A percentile compares a stretch with the other conserved stretches of the same genome.
phyloP scores from a whole-genome alignment of 92 coral and sea anemone species.

The Actinernus sp. region DNA sequence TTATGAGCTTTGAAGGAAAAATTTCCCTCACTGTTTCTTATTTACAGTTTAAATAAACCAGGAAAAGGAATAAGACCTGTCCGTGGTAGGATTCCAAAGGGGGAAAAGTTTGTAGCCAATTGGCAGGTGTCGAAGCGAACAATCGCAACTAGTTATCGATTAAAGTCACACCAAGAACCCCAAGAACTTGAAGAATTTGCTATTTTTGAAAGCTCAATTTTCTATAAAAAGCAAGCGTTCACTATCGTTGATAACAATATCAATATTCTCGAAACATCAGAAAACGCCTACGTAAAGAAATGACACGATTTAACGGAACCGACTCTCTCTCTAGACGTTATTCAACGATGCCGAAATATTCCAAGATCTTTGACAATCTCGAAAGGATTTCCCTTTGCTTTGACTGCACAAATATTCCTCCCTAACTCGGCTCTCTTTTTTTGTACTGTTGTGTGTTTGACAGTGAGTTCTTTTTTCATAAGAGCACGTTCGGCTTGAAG shows the following conservation, averaged over 20 bases:
- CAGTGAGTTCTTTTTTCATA: no score
- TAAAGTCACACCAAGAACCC: constrained; percentile 11
- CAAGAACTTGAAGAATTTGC: constrained; percentile 47
- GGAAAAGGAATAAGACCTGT: constrained; percentile 1
- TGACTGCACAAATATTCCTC: no score
- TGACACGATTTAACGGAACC: constrained; percentile 37
- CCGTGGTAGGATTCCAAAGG: not conserved
- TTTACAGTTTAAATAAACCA: constrained; percentile 17
- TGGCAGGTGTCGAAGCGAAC: constrained; percentile 25
- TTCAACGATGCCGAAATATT: constrained; percentile 25
- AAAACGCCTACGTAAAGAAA: constrained; percentile 43
- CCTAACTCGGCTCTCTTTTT: no score
- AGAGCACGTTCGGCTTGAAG: not conserved
- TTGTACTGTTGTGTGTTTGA: no score
- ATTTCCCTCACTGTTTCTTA: constrained; percentile 22
- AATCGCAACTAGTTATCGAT: not conserved
- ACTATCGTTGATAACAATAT: constrained; percentile 19
- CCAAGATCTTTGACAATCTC: constrained; percentile 10
- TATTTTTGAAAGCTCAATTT: constrained; percentile 16
- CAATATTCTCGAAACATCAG: constrained; percentile 16
- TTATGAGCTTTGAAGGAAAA: constrained; percentile 42
- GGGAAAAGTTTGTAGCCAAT: not conserved
- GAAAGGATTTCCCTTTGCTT: constrained; percentile 28
- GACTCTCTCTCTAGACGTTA: not conserved
- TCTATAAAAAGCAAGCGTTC: constrained; percentile 33